Percentiles rank a stretch among this genome's conserved stretches.
phyloP scores from a whole-genome alignment of 2,797 vertebrate genomes.

The Monodelphis domestica region DNA sequence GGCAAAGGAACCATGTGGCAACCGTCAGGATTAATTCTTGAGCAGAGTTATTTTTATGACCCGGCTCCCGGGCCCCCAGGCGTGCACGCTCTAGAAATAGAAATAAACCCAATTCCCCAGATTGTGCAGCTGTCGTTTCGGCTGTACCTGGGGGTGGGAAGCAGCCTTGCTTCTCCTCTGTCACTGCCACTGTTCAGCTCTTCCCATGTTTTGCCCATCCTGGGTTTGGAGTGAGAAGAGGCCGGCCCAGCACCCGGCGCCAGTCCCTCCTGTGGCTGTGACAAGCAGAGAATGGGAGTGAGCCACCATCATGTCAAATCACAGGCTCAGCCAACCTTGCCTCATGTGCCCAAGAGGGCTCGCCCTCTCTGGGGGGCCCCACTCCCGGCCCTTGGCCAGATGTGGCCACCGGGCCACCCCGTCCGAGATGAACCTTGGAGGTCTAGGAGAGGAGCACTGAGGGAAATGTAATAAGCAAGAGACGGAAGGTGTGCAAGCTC shows the following conservation, averaged over 20 bases:
- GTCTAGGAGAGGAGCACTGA: background rate
- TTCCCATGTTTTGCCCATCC: background rate
- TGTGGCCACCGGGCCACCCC: no score
- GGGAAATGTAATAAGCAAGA: background rate
- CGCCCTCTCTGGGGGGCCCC: background rate
- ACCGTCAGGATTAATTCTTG: background rate
- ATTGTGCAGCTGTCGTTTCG: background rate
- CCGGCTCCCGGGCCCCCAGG: background rate
- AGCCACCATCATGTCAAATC: background rate
- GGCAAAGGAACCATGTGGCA: background rate
- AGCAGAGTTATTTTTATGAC: background rate
- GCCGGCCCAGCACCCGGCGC: background rate
- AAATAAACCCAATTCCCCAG: background rate
- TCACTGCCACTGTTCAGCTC: constrained; percentile 22
- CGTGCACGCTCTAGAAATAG: background rate
- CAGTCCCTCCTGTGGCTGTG: background rate
- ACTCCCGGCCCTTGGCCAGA: background rate
- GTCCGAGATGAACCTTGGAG: background rate
- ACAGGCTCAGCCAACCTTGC: background rate
- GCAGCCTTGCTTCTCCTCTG: background rate
- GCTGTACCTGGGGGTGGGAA: background rate
- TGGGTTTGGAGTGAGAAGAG: background rate
- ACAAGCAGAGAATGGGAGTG: constrained; percentile 61
- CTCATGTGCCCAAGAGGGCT: background rate
- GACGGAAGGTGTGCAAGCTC: background rate